A percentile compares a stretch with the other conserved stretches of the same genome.
Evolutionary conservation across 2,888 invertebrate genomes (phyloP).

Genomic region (Nephrocerus scutellatus): DNA sequence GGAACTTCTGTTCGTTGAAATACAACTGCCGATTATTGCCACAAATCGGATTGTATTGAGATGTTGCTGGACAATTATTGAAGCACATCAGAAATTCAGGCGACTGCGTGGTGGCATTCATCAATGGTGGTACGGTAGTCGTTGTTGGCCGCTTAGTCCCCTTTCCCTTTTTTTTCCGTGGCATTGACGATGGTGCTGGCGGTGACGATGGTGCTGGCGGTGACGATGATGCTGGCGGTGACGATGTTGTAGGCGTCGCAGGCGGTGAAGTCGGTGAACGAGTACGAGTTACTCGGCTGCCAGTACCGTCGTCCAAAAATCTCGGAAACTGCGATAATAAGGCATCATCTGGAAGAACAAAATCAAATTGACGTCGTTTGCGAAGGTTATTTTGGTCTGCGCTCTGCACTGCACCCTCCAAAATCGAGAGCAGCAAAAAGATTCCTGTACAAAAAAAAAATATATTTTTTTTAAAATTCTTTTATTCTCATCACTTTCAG

Average conservation of each 20-base stretch:
- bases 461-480: too few relatives aligned
- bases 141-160: constrained; percentile 22
- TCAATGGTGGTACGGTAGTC: constrained; percentile 31
- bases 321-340: too few relatives aligned
- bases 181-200: constrained; percentile 30
- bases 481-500: too few relatives aligned
- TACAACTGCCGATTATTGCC: constrained; percentile 38
- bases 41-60: constrained; percentile 45
- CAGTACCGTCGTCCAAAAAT: too few relatives aligned
- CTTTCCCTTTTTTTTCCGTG: too few relatives aligned
- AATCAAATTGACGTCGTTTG: too few relatives aligned
- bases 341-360: too few relatives aligned
- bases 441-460: too few relatives aligned
- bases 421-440: too few relatives aligned
- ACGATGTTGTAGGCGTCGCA: background rate
- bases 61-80: constrained; percentile 38
- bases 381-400: too few relatives aligned
- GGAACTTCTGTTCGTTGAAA: constrained; percentile 39
- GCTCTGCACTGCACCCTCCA: too few relatives aligned
- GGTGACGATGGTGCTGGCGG: constrained; percentile 2
- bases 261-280: constrained; percentile 12
- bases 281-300: too few relatives aligned
- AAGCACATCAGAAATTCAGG: constrained; percentile 34
- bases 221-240: accelerated
- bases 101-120: constrained; percentile 24